phyloP scores from a whole-genome alignment of 2,888 invertebrate genomes.

The Thecophora atra region DNA sequence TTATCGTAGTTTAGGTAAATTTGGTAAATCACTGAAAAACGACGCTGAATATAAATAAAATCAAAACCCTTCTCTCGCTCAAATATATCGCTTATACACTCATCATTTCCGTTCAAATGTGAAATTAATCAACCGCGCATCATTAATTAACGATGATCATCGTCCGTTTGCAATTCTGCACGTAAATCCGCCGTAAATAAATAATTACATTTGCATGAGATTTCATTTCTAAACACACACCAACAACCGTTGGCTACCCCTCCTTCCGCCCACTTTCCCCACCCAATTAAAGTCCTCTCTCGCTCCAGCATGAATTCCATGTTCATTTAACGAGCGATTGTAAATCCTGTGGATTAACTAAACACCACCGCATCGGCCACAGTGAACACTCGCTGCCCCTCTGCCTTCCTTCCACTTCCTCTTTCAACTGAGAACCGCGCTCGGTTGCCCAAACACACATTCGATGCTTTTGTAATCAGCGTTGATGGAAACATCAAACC shows the following conservation, averaged over 20 bases:
- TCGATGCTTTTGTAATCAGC: conserved; percentile 15
- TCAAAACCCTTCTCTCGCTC: no score
- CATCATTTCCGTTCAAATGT: neutral
- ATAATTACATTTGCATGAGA: neutral
- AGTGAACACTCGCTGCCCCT: neutral
- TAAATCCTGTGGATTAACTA: conserved; percentile 27
- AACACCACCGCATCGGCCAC: neutral
- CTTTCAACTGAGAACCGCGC: neutral
- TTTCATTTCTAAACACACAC: neutral
- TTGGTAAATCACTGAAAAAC: no score
- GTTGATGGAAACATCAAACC: conserved; percentile 5
- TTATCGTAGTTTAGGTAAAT: no score
- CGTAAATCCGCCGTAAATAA: neutral
- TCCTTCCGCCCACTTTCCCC: neutral
- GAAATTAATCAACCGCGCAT: neutral
- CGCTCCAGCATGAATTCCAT: no score
- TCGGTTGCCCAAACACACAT: conserved; percentile 25
- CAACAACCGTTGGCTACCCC: neutral
- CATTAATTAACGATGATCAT: neutral
- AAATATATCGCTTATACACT: neutral
- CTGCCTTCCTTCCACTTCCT: neutral
- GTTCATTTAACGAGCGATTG: neutral
- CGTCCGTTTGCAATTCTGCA: neutral
- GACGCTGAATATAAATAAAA: no score
- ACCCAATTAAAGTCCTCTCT: no score